Percentiles rank a stretch among this genome's conserved stretches.
phyloP scores from a whole-genome alignment of 2,888 invertebrate species.

The Bellardia pandia region DNA sequence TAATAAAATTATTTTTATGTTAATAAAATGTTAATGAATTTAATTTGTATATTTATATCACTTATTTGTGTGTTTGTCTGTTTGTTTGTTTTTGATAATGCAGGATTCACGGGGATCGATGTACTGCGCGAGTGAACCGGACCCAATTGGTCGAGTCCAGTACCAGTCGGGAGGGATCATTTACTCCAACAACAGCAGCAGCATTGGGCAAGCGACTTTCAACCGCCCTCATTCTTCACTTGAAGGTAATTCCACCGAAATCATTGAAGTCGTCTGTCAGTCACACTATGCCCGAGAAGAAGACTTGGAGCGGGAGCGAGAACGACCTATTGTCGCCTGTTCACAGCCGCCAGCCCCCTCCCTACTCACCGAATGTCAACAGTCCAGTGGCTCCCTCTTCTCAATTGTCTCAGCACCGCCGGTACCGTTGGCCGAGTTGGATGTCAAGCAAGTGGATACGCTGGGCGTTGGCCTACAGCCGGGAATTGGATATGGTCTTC shows the following conservation, averaged over 20 bases:
- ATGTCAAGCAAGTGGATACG: constrained; percentile 81
- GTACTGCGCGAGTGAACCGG: constrained; percentile 84
- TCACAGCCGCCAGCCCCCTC: constrained; percentile 78
- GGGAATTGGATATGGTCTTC: constrained; percentile 68
- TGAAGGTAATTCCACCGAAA: constrained; percentile 74
- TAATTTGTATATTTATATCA: background rate
- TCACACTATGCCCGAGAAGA: constrained; percentile 60
- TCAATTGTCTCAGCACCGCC: constrained; percentile 89
- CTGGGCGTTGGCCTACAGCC: constrained; percentile 70
- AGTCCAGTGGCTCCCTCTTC: constrained; percentile 86
- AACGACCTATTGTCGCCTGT: constrained; percentile 76
- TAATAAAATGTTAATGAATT: background rate
- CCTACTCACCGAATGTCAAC: constrained; percentile 79
- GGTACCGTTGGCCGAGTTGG: constrained; percentile 84
- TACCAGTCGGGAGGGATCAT: constrained; percentile 84
- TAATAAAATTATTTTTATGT: background rate
- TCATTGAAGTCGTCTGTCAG: constrained; percentile 70
- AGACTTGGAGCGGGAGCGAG: constrained; percentile 63
- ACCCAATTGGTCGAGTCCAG: constrained; percentile 84
- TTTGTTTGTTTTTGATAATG: constrained; percentile 34
- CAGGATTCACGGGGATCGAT: constrained; percentile 84
- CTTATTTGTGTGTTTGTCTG: background rate
- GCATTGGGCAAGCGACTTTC: constrained; percentile 65
- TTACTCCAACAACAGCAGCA: constrained; percentile 77
- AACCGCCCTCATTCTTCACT: constrained; percentile 71